Conservation (phyloP, 2,888 invertebrate genomes). For the Orthosia cruda region DNA sequence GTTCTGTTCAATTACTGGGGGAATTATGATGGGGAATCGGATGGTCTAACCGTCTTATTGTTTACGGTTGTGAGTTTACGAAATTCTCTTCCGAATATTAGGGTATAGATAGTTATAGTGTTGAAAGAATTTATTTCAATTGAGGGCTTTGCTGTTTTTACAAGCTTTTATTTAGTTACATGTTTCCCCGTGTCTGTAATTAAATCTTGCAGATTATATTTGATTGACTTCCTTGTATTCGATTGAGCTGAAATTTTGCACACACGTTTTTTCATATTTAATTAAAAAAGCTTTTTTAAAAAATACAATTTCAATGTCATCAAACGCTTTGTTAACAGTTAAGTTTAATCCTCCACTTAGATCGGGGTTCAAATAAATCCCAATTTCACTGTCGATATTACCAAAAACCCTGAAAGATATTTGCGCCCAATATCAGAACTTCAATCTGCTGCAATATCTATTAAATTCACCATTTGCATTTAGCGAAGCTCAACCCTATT, state of each 20-base stretch:
- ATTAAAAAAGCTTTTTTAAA: too few species aligned
- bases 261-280: too few species aligned
- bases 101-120: neutral
- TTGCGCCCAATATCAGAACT: constrained; percentile 41
- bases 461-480: constrained; percentile 37
- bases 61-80: neutral
- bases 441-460: constrained; percentile 43
- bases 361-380: constrained; percentile 13
- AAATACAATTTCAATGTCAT: too few species aligned
- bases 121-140: neutral
- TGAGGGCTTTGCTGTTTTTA: too few species aligned
- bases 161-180: too few species aligned
- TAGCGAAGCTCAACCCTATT: constrained; percentile 55
- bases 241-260: too few species aligned
- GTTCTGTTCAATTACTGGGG: constrained; percentile 58
- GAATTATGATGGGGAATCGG: constrained; percentile 7
- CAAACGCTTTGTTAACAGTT: constrained; percentile 6
- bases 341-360: constrained; percentile 21
- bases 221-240: too few species aligned
- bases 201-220: too few species aligned
- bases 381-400: constrained; percentile 17
- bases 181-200: too few species aligned
- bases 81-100: neutral
- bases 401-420: constrained; percentile 35
- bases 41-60: constrained; percentile 22